A percentile compares a stretch with the other conserved stretches of the same genome.
These are phyloP conservation scores for Morone saxatilis DNA, from an alignment of 2,113 vertebrate genomes.

Conservation along the genomic window DNA sequence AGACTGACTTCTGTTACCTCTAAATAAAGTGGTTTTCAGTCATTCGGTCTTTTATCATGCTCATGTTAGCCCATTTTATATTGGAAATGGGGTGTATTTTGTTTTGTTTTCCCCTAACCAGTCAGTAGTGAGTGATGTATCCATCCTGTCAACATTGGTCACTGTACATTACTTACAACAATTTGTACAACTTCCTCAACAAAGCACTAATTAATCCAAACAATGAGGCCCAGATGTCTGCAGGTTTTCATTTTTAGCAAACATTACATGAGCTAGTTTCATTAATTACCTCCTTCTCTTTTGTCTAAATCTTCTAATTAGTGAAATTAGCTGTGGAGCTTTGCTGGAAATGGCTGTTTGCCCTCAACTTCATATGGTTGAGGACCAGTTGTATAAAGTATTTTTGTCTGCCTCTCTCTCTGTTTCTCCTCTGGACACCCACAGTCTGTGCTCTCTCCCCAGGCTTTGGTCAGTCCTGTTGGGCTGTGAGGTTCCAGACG, in stretches of 20 bases:
- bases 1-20: too few relatives aligned
- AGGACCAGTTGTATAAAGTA: neutral
- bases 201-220: neutral
- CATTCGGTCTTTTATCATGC: neutral
- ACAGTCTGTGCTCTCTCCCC: conserved; percentile 9
- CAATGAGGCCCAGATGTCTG: neutral
- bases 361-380: neutral
- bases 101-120: neutral
- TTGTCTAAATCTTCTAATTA: too few relatives aligned
- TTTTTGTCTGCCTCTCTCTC: conserved; percentile 1
- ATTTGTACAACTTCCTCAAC: neutral
- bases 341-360: neutral
- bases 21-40: too few relatives aligned
- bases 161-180: too few relatives aligned
- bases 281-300: neutral
- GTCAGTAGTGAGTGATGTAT: neutral
- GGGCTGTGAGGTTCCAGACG: conserved; percentile 28
- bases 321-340: neutral
- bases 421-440: conserved; percentile 27
- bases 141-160: too few relatives aligned
- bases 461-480: conserved; percentile 29
- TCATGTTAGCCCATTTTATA: neutral
- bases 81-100: neutral
- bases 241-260: neutral
- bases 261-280: neutral